Percentiles rank a stretch among this genome's conserved stretches.
These are phyloP conservation scores for Limnothrissa miodon DNA, from an alignment of 2,113 vertebrate genomes.

Conservation along the genomic window DNA sequence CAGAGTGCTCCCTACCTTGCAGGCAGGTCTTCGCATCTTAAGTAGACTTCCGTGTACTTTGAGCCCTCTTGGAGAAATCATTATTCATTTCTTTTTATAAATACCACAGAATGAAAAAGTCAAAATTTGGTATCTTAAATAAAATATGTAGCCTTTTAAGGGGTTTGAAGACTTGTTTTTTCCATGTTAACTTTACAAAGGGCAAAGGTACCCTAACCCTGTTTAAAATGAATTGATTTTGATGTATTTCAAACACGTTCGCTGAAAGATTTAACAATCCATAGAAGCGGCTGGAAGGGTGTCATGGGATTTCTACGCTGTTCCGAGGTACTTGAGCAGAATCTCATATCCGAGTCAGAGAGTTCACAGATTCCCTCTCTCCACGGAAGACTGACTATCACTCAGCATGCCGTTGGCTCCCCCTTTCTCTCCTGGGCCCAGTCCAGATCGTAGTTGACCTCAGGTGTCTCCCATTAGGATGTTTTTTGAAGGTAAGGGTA, in stretches of 20 bases:
- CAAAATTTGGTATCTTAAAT: conserved; percentile 54
- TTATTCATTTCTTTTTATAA: conserved; percentile 52
- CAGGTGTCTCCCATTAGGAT: background rate
- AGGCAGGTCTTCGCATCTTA: conserved; percentile 44
- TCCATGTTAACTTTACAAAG: conserved; percentile 32
- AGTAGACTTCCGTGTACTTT: conserved; percentile 49
- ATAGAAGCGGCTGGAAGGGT: background rate
- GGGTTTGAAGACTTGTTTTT: background rate
- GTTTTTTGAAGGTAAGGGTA: background rate
- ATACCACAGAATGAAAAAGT: conserved; percentile 49
- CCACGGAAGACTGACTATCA: background rate
- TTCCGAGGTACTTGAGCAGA: background rate
- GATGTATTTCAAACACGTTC: conserved; percentile 42
- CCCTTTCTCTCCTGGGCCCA: background rate
- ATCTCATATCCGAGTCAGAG: conserved; percentile 11
- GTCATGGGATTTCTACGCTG: background rate
- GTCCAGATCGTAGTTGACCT: background rate
- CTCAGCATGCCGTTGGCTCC: background rate
- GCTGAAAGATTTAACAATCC: conserved; percentile 10
- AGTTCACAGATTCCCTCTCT: background rate
- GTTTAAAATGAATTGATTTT: conserved; percentile 59
- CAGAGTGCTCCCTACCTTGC: conserved; percentile 33
- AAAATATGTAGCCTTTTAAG: conserved; percentile 44
- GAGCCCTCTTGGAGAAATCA: conserved; percentile 57
- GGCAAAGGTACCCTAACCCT: conserved; percentile 41